Percentiles rank a stretch among this genome's conserved stretches.
phyloP scores from a whole-genome alignment of 2,888 invertebrate genomes.

The Boloria euphrosyne region DNA sequence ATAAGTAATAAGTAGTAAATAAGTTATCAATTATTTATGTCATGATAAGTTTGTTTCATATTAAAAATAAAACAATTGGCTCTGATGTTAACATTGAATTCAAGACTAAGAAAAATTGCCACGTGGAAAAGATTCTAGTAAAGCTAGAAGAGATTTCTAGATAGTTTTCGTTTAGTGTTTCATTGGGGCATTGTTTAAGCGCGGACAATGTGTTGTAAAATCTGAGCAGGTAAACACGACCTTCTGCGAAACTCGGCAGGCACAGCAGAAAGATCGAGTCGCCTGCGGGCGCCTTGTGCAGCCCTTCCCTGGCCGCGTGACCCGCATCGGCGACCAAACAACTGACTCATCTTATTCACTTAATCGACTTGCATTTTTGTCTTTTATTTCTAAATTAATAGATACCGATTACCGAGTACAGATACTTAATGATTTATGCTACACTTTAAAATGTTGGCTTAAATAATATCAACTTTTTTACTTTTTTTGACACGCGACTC shows the following conservation, averaged over 20 bases:
- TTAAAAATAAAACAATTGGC: not conserved
- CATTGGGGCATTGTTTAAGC: slow-evolving; percentile 30
- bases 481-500: not conserved
- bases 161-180: slow-evolving; percentile 23
- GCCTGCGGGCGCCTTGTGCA: slow-evolving; percentile 23
- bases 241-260: slow-evolving; percentile 30
- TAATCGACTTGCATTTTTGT: slow-evolving; percentile 21
- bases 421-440: not conserved
- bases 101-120: not conserved
- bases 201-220: slow-evolving; percentile 33
- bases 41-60: not conserved
- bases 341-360: slow-evolving; percentile 22
- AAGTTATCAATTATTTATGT: not conserved
- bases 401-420: not conserved
- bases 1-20: no score
- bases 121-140: slow-evolving; percentile 16
- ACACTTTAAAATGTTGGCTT: no score
- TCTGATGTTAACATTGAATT: not conserved
- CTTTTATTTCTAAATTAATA: slow-evolving; percentile 5
- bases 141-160: slow-evolving; percentile 25
- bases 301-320: slow-evolving; percentile 16
- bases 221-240: slow-evolving; percentile 32
- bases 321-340: slow-evolving; percentile 22
- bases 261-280: slow-evolving; percentile 26
- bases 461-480: not conserved